Base-by-base conservation (phyloP, 2,113 vertebrate genomes). In the Rhombomys opimus region DNA sequence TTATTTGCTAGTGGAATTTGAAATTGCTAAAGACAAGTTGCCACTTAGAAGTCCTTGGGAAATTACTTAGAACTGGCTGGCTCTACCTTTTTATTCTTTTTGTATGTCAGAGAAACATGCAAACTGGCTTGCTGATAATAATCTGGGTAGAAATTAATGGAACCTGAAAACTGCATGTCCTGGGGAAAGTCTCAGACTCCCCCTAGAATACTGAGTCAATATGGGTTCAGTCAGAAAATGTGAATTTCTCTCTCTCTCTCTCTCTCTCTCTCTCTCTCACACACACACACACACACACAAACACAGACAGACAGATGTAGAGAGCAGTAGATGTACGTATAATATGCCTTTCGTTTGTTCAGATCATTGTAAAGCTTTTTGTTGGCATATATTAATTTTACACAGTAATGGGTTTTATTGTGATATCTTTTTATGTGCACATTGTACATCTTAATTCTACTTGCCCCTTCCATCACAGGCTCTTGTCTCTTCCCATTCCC, bases 1-100 rank as follows among this genome's bases (percentile, higher is more conserved):
- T 11, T 84, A 91, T 91, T 76, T 38, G 38, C 63, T 88, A 7
- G 46, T 89, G 22, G 82, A 94, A 61, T 52, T n/a, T 81, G 61
- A 87, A 5, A 59, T 35, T 87, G 32, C 61, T 88, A 85, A 95
- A 89, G 50, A 8, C 5, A 88, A 94, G 57, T 59, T 88, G 38
- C 67, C 77, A 90, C 65, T 13, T 61, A 23, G 46, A 59, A 65
- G 30, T 87, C 77, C 76, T 92, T 90, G 76, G 84, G 57, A 94
- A 80, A 94, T 76, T 72, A 57, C 65, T 97, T 89, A 91, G 59
- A 89, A 89, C 89, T 93, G 54, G 46, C 20, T 59, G 87, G 61
- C 18, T 84, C 32, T 73, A 9, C 7, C 32, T 80, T 88, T 92
- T 81, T 54, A 68, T 76, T 84, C 15, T 57, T 57, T 57, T 57